Percentiles rank a stretch among this genome's conserved stretches.
Conservation (phyloP, 2,113 vertebrate species). For the Saimiri boliviensis region DNA sequence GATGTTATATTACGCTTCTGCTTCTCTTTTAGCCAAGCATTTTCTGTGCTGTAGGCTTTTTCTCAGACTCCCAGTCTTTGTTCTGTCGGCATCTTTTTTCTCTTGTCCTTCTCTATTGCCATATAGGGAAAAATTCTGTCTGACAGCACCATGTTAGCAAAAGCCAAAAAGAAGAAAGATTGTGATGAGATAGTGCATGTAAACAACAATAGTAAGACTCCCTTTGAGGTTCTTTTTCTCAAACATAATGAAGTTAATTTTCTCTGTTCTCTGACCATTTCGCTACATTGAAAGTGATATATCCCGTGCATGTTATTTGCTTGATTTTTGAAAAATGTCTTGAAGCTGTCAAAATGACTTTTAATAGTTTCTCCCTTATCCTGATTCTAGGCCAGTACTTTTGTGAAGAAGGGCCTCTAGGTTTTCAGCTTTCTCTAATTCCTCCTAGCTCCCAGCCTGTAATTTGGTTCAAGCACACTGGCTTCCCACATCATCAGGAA, state of each 20-base stretch:
- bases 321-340: background rate
- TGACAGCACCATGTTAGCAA: background rate
- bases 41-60: background rate
- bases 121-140: background rate
- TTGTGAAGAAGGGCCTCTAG: background rate
- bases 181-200: background rate
- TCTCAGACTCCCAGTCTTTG: background rate
- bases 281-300: background rate
- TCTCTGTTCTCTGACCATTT: background rate
- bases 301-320: background rate
- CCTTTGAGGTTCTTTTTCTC: background rate
- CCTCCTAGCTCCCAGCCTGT: background rate
- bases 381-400: background rate
- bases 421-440: background rate
- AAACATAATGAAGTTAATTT: background rate
- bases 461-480: background rate
- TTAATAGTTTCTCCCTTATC: background rate
- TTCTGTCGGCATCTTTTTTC: background rate
- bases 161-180: background rate
- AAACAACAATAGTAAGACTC: background rate
- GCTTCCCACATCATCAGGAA: background rate
- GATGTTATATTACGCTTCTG: accelerated
- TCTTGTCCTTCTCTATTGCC: background rate
- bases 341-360: background rate
- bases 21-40: background rate